Conservation (phyloP, 2,797 vertebrate species). For the Alfaro cultratus region DNA sequence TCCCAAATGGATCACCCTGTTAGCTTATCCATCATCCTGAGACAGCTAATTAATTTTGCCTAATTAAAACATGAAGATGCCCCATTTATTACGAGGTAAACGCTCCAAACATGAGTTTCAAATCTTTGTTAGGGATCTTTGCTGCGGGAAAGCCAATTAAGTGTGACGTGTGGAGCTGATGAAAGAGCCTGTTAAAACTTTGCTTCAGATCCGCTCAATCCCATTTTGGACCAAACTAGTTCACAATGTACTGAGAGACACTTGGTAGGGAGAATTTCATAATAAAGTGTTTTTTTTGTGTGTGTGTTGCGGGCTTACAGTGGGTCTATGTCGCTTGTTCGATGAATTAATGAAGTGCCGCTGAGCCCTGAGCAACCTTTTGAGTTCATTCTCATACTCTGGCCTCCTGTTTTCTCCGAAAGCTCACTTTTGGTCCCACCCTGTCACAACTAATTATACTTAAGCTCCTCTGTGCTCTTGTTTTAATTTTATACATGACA, state of each 20-base stretch:
- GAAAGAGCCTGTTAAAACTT: constrained; percentile 62
- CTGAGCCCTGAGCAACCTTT: constrained; percentile 56
- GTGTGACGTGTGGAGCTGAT: constrained; percentile 39
- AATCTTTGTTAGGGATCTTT: constrained; percentile 61
- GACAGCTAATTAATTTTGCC: constrained; percentile 68
- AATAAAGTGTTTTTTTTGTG: constrained; percentile 39
- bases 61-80: constrained; percentile 75
- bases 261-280: constrained; percentile 29
- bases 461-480: constrained; percentile 55
- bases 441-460: constrained; percentile 66
- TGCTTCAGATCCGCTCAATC: constrained; percentile 54
- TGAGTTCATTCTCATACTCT: constrained; percentile 52
- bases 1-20: constrained; percentile 32
- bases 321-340: constrained; percentile 61
- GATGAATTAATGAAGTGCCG: constrained; percentile 63
- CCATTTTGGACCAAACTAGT: constrained; percentile 29
- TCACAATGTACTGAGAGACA: constrained; percentile 33
- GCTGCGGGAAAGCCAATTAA: constrained; percentile 64
- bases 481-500: constrained; percentile 57
- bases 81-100: constrained; percentile 59
- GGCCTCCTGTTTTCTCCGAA: constrained; percentile 51
- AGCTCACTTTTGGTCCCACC: constrained; percentile 56
- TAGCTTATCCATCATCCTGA: constrained; percentile 56
- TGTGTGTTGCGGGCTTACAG: constrained; percentile 25
- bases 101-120: constrained; percentile 62